phyloP scores from a whole-genome alignment of 1,140 invertebrate genomes.

The Conus betulinus region DNA sequence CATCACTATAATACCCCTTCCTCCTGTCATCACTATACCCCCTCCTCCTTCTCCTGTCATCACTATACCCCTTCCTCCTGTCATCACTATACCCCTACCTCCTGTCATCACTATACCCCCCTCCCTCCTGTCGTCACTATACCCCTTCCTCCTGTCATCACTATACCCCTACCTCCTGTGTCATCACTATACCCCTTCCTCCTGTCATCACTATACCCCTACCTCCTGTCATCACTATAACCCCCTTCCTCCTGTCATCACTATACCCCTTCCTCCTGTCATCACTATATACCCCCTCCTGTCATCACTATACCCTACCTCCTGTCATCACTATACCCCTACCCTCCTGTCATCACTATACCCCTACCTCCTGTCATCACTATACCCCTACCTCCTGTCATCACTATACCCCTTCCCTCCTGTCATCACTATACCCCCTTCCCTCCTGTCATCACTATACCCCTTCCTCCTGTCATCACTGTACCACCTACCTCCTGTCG shows the following conservation, averaged over 20 bases:
- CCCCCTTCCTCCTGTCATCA: not conserved
- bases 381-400: not conserved
- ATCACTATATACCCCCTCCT: not conserved
- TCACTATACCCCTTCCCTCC: not conserved
- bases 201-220: not conserved
- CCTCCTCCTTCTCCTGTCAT: not conserved
- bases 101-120: not conserved
- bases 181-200: not conserved
- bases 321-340: not conserved
- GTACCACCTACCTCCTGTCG: not conserved
- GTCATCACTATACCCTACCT: not conserved
- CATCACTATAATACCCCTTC: not conserved
- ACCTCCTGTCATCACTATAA: too few relatives aligned
- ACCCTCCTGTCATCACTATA: not conserved
- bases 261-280: not conserved
- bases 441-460: not conserved
- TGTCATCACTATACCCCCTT: not conserved
- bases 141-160: not conserved
- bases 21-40: not conserved
- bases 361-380: not conserved
- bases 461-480: not conserved
- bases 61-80: not conserved
- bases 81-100: not conserved
- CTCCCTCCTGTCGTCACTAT: not conserved
- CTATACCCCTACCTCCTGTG: not conserved